Conservation (phyloP, 2,113 vertebrate species). For the Synodontis membranacea region DNA sequence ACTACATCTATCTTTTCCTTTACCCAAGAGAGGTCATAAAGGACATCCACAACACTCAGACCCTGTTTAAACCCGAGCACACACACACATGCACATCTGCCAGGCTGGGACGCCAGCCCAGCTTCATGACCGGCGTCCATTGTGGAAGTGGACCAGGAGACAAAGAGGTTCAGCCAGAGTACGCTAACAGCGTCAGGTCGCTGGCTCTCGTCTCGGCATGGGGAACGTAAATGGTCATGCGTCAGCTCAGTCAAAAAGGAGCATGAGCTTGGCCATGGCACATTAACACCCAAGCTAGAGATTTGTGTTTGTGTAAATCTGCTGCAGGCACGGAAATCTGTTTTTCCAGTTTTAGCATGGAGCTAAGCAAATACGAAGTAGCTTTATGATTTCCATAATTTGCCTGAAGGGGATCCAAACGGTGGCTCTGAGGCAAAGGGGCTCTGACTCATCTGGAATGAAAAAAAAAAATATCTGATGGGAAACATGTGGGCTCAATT, state of each 20-base stretch:
- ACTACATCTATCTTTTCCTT: constrained; percentile 35
- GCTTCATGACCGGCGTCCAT: constrained; percentile 48
- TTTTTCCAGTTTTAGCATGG: constrained; percentile 31
- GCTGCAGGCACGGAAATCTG: constrained; percentile 48
- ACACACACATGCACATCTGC: constrained; percentile 44
- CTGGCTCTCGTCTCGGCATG: constrained; percentile 25
- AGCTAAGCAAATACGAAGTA: constrained; percentile 48
- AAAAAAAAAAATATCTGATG: constrained; percentile 48
- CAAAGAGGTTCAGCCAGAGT: constrained; percentile 57
- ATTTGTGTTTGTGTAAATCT: constrained; percentile 50
- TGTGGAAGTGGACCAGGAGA: constrained; percentile 46
- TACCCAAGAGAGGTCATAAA: constrained; percentile 41
- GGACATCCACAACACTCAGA: constrained; percentile 40
- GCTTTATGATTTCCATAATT: constrained; percentile 59
- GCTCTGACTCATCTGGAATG: constrained; percentile 50
- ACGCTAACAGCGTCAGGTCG: constrained; percentile 12
- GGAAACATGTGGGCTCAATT: constrained; percentile 54
- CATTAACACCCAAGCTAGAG: constrained; percentile 40
- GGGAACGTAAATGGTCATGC: constrained; percentile 30
- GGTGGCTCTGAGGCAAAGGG: constrained; percentile 52
- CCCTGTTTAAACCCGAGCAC: constrained; percentile 42
- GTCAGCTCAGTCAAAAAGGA: constrained; percentile 35
- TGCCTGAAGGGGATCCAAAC: constrained; percentile 58
- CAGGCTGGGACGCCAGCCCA: constrained; percentile 41
- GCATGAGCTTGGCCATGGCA: constrained; percentile 17